Conservation (phyloP, 2,113 vertebrate species). For the Microtus montanus region DNA sequence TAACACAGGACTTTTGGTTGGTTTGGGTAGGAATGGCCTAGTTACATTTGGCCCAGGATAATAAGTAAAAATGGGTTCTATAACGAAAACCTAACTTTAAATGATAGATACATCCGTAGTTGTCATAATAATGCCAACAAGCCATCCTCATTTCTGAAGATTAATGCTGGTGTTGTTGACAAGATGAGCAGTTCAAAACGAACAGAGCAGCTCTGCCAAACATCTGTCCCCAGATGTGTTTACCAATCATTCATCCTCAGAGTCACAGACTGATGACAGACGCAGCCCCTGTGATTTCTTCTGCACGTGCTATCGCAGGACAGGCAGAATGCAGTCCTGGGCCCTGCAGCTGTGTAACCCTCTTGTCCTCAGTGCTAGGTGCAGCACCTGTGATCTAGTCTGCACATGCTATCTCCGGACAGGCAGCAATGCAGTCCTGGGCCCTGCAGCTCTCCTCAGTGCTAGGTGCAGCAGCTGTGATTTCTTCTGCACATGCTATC, state of each 20-base stretch:
- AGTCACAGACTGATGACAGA: conserved; percentile 45
- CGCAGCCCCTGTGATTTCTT: conserved; percentile 38
- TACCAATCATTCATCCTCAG: conserved; percentile 14
- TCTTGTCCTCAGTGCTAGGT: neutral
- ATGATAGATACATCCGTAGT: conserved; percentile 44
- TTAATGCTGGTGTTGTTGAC: conserved; percentile 54
- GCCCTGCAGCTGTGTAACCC: neutral
- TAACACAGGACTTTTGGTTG: neutral
- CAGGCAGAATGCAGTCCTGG: neutral
- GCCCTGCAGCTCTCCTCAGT: no score
- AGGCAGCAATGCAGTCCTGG: no score
- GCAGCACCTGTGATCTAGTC: neutral
- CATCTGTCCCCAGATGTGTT: conserved; percentile 72
- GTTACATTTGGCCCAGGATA: neutral
- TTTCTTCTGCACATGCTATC: no score
- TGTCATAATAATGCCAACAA: conserved; percentile 57
- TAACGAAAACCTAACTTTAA: conserved; percentile 47
- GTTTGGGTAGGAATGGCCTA: neutral
- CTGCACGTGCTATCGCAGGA: conserved; percentile 1
- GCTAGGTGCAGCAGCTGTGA: no score
- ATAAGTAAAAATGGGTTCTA: neutral
- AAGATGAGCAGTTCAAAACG: conserved; percentile 58
- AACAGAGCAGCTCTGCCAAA: conserved; percentile 57
- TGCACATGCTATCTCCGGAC: no score
- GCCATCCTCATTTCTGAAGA: conserved; percentile 1